These are phyloP conservation scores for Grapholita molesta DNA, from an alignment of 1,140 invertebrate species.

Conservation along the genomic window DNA sequence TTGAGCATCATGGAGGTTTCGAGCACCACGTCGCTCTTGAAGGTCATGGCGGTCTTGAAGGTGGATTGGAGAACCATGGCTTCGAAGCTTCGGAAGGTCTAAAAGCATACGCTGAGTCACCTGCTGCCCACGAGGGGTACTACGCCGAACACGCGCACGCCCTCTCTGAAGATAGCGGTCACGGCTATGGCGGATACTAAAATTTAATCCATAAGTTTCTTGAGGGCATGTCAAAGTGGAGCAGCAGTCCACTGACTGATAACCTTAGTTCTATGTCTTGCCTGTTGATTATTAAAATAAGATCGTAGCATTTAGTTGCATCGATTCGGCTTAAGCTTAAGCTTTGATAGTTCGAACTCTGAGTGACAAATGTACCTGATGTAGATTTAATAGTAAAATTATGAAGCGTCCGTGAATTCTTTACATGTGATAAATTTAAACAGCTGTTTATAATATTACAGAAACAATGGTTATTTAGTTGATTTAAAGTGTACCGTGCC, in stretches of 20 bases:
- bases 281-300: conserved; percentile 49
- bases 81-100: conserved; percentile 61
- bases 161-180: conserved; percentile 49
- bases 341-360: conserved; percentile 28
- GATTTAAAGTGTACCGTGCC: conserved; percentile 18
- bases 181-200: conserved; percentile 64
- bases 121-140: conserved; percentile 49
- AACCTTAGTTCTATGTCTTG: conserved; percentile 55
- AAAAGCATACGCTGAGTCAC: conserved; percentile 56
- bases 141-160: conserved; percentile 52
- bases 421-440: conserved; percentile 22
- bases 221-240: conserved; percentile 40
- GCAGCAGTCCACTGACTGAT: conserved; percentile 38
- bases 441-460: conserved; percentile 10
- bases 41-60: conserved; percentile 25
- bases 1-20: conserved; percentile 32
- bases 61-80: conserved; percentile 38
- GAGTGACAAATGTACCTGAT: conserved; percentile 61
- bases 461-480: conserved; percentile 1
- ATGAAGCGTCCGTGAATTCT: conserved; percentile 46
- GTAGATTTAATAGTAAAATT: conserved; percentile 52
- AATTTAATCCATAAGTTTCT: conserved; percentile 33
- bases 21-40: conserved; percentile 58
- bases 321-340: conserved; percentile 18
- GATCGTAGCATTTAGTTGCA: conserved; percentile 24